Evolutionary conservation across 2,888 invertebrate genomes (phyloP), one percentile per base, ranked within the genome.

Genomic region (Tricholauxania praeusta): DNA sequence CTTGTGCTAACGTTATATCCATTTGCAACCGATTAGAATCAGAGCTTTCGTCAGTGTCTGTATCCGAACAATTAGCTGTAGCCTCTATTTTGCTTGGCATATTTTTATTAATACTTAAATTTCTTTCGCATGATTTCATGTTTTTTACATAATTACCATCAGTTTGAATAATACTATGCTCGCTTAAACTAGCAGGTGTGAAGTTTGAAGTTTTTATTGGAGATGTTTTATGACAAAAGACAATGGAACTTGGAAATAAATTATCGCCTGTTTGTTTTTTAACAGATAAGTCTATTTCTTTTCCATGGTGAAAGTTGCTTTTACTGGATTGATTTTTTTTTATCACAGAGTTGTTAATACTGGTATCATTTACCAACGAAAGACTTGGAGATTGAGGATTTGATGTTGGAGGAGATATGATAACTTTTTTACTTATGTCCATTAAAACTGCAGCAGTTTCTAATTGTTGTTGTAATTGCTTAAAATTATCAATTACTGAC

Each of bases 1-100:
- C 59, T 68, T 57, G 70, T 17, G 77, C 73, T 22, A 79, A 78
- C 53, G 79, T 70, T 28, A 81, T 79, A 72, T 83, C 82, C 79
- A 82, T 82, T 75, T 83, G 80, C 59, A 83, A 77, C 75, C 82
- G 78, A 80, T 82, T 81, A 64, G 81, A 82, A 88, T 94, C 94
- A 0, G 93, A 93, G 78, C 88, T 90, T 72, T 87, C 87, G 71
- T 84, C 86, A 22, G 84, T 83, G 74, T 90, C 90, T 77, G 89
- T 88, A 82, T 82, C 79, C 73, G 82, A 82, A 68, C 77, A 79
- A 39, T 78, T 72, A 68, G 79, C 80, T 28, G 75, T 74, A 69
- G 73, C 73, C 49, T 66, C 60, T 65, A 17, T 65, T 60, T 52
- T 51, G 17, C 39, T 39, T 63, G 12, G 39, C 55, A 12, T 53